Evolutionary conservation across 2,797 vertebrate species (phyloP).

Genomic region (Alosa sapidissima): DNA sequence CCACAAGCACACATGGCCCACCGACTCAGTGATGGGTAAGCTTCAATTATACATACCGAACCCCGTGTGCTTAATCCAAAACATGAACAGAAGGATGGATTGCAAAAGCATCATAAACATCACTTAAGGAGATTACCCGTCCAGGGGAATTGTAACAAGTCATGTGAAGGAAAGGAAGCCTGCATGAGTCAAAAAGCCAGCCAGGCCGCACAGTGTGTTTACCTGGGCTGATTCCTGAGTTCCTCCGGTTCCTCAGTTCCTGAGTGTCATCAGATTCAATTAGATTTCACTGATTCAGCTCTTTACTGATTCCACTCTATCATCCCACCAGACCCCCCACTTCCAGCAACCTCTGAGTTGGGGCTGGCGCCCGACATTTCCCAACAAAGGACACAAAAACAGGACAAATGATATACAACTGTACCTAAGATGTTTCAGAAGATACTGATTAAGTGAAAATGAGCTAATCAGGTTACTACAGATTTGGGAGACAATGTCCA

Average conservation of each 20-base stretch:
- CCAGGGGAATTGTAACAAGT: background rate
- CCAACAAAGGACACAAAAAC: background rate
- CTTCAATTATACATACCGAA: background rate
- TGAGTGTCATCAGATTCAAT: background rate
- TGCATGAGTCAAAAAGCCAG: background rate
- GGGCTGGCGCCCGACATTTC: background rate
- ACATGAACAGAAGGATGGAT: background rate
- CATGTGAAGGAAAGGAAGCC: background rate
- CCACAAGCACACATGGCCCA: background rate
- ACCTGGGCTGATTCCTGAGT: no score
- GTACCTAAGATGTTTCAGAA: background rate
- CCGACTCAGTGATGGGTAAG: background rate
- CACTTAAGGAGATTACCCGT: background rate
- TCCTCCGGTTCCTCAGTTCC: no score
- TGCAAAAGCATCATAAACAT: background rate
- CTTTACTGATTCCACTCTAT: no score
- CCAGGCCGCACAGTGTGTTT: background rate
- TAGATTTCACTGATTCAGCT: background rate
- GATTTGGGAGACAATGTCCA: no score
- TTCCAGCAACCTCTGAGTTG: background rate
- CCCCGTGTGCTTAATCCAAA: conserved; percentile 3
- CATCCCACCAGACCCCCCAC: background rate
- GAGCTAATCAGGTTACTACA: no score
- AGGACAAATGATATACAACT: no score
- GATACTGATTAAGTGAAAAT: background rate